Evolutionary conservation across 2,888 invertebrate genomes (phyloP), one percentile per base, ranked within the genome.

Genomic region (Lasioglossum lativentre): DNA sequence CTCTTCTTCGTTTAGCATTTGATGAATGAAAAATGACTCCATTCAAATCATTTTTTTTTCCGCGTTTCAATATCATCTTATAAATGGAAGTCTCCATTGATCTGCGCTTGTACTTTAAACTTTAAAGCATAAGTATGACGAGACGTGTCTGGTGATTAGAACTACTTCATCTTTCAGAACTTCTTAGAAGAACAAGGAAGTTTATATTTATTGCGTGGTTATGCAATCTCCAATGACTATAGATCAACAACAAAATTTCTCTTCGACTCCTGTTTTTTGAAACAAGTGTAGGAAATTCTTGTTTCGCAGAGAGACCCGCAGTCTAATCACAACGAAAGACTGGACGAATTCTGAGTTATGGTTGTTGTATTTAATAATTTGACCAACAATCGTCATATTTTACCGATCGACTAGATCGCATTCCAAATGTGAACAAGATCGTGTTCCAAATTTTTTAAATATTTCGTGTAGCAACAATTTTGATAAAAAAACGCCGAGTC

Each of bases 401-500:
- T 42, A 42, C 3, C 42, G 42, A 42, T 42, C 10, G 42, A 10
- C 34, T 2, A 34, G 34, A 1, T 34, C 34, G 34, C 34, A 34
- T 34, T n/a, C n/a, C n/a, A n/a, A n/a, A n/a, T n/a, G n/a, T n/a
- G n/a, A n/a, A n/a, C n/a, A n/a, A n/a, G 34, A 34, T 1, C 3
- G 3, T 34, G 34, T 45, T 47, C 8, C 3, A 52, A n/a, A 52
- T n/a, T 4, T 52, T 52, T 23, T 1, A n/a, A 52, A 52, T 23
- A 23, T 52, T 8, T 2, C 3, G 23, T n/a, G 23, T 8, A 23
- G 23, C 52, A 52, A 52, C 23, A 10, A 10, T 10, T 52, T n/a
- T 3, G 23, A 10, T 10, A 52, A 52, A 52, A 27, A 19, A 34
- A 34, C 30, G 19, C 1, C 42, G 56, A 79, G 84, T 89, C 88